Base-by-base conservation (phyloP, 2,888 invertebrate genomes). In the Ephialtes manifestator region DNA sequence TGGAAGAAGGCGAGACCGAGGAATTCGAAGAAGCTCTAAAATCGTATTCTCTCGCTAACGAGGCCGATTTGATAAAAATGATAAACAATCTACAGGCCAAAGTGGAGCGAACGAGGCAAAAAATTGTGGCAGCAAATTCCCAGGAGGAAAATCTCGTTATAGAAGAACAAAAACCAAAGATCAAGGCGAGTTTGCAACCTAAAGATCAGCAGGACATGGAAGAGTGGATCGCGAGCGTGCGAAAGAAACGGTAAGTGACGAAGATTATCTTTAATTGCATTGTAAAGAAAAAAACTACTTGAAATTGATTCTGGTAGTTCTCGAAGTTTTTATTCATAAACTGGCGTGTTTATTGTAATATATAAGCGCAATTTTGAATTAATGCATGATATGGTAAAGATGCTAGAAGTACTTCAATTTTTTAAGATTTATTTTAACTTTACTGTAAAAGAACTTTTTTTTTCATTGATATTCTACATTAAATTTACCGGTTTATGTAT, bases 41-140 rank as follows among this genome's bases (percentile, higher is more conserved):
- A 90, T 96, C 97, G 68, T 96, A 96, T 89, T 97, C 97, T 63
- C 96, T 98, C 75, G 96, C 96, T 81, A 97, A 96, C 89, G 95
- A 97, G 87, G 96, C 97, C 83, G 98, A 98, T 90, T 94, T 98
- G n/a, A 96, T 97, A 93, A 97, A 97, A 94, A 95, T 95, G 94
- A 97, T 98, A 88, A 95, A 95, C 83, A 96, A 96, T 85, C 94
- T 97, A 48, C 96, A 97, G 90, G 94, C 95, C 74, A 96, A 96
- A 88, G 97, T 98, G 88, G 97, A 98, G 91, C 96, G 96, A 93
- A 97, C 96, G 0, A 96, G 96, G 90, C 96, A 97, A 89, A 97
- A 97, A 90, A 97, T 97, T 85, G 95, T 96, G 0, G 96, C 96
- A 0, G 96, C 96, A 0, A 96, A 96, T 86, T 96, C 96, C 1